These are phyloP conservation scores for Eira barbara DNA, from an alignment of 2,113 vertebrate species.

Conservation along the genomic window DNA sequence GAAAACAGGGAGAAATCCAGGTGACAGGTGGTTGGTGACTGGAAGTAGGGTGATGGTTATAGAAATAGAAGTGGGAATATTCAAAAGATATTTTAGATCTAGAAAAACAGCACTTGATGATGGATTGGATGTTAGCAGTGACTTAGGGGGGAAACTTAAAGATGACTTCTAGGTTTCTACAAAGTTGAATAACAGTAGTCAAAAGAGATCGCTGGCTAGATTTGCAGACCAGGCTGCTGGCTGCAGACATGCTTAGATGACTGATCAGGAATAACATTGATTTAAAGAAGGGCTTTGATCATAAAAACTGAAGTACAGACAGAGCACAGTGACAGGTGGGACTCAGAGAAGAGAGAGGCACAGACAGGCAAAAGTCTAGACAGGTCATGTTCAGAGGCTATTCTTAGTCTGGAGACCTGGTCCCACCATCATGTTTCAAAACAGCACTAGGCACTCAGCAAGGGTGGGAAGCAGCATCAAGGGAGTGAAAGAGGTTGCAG, in stretches of 20 bases:
- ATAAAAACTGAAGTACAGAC: constrained; percentile 44
- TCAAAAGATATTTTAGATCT: not conserved
- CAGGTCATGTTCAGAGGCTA: constrained; percentile 37
- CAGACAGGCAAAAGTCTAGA: constrained; percentile 35
- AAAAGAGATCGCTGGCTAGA: not conserved
- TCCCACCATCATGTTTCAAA: constrained; percentile 24
- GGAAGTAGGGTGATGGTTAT: not conserved
- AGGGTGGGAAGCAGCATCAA: not conserved
- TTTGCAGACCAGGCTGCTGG: constrained; percentile 15
- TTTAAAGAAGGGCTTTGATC: constrained; percentile 56
- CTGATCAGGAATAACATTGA: constrained; percentile 17
- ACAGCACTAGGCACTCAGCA: not conserved
- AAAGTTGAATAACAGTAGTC: not conserved
- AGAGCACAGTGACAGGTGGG: constrained; percentile 20
- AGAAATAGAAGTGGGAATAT: not conserved
- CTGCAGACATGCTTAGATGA: not conserved
- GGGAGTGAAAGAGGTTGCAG: not conserved
- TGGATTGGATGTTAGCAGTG: not conserved
- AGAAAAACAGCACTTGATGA: not conserved
- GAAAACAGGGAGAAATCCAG: not conserved
- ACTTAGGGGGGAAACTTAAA: not conserved
- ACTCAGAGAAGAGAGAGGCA: constrained; percentile 32
- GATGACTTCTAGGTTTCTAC: not conserved
- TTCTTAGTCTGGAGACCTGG: constrained; percentile 39
- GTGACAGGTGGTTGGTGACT: not conserved